Evolutionary conservation across 2,888 invertebrate genomes (phyloP).

Genomic region (Lagria hirta): DNA sequence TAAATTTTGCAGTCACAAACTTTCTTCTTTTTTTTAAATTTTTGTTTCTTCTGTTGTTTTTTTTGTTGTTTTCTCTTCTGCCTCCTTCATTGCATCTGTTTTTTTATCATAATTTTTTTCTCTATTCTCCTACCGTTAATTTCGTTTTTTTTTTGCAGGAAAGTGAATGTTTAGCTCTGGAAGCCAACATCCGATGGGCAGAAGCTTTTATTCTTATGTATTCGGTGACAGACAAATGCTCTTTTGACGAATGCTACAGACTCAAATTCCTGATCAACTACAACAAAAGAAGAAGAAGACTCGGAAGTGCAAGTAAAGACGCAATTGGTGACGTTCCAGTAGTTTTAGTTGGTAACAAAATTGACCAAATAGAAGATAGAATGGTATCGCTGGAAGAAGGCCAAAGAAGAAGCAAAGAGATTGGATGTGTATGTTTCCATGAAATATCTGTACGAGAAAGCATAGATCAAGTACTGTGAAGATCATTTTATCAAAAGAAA

Average conservation of each 20-base stretch:
- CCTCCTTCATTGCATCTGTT: neutral
- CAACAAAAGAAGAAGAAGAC: constrained; percentile 69
- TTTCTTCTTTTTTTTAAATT: too few relatives aligned
- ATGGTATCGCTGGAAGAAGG: constrained; percentile 80
- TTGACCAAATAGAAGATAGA: constrained; percentile 74
- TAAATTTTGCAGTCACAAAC: too few relatives aligned
- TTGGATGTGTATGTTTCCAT: constrained; percentile 80
- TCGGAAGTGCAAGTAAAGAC: constrained; percentile 64
- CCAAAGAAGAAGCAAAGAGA: constrained; percentile 71
- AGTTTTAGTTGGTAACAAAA: constrained; percentile 80
- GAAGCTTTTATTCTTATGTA: constrained; percentile 86
- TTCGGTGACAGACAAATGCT: constrained; percentile 86
- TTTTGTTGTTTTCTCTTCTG: too few relatives aligned
- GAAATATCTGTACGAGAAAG: constrained; percentile 85
- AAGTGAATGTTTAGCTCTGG: constrained; percentile 15
- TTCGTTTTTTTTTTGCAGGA: constrained; percentile 14
- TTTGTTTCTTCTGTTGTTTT: too few relatives aligned
- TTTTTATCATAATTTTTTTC: neutral
- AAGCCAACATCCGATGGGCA: constrained; percentile 74
- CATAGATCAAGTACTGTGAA: constrained; percentile 67
- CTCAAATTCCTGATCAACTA: constrained; percentile 81
- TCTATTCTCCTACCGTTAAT: neutral
- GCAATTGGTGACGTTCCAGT: constrained; percentile 70
- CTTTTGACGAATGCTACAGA: constrained; percentile 82
- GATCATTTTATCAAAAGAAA: neutral